These are phyloP conservation scores for Sardinella longiceps DNA, from an alignment of 2,797 vertebrate species.

Conservation along the genomic window DNA sequence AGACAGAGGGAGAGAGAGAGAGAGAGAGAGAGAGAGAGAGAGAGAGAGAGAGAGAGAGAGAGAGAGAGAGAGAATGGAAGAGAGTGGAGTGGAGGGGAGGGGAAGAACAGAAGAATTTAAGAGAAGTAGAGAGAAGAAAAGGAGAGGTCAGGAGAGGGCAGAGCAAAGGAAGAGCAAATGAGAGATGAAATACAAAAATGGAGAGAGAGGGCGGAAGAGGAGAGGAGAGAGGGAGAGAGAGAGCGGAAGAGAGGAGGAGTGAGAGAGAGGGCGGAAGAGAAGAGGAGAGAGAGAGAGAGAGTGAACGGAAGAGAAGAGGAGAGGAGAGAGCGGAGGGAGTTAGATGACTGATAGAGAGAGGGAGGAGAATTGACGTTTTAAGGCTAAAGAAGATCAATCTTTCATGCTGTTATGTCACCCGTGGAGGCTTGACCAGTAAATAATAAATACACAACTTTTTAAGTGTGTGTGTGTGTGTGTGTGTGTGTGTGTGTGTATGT, in stretches of 20 bases:
- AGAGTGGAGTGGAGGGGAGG: background rate
- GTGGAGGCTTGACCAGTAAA: conserved; percentile 61
- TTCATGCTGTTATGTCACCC: conserved; percentile 69
- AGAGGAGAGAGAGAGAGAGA: background rate
- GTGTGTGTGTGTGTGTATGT: background rate
- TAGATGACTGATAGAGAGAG: conserved; percentile 36
- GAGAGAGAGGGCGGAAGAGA: conserved; percentile 19
- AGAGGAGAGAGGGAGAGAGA: background rate
- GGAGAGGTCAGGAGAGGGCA: background rate
- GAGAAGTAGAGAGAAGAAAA: background rate
- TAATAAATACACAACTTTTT: conserved; percentile 70
- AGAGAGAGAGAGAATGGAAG: background rate
- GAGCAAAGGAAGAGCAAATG: background rate
- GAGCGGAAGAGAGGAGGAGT: background rate
- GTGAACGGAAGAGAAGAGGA: conserved; percentile 39
- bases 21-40: background rate
- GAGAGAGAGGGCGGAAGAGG: background rate
- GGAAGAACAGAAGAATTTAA: no score
- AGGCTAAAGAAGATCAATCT: conserved; percentile 68
- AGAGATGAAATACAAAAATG: background rate
- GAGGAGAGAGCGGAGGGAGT: conserved; percentile 37
- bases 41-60: background rate
- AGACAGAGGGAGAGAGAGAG: background rate
- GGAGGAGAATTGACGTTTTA: conserved; percentile 54
- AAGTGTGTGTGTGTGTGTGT: conserved; percentile 21